Evolutionary conservation across 1,140 invertebrate species (phyloP), one percentile per base, ranked within the genome.

Genomic region (Pseudomyrmex cubaensis): DNA sequence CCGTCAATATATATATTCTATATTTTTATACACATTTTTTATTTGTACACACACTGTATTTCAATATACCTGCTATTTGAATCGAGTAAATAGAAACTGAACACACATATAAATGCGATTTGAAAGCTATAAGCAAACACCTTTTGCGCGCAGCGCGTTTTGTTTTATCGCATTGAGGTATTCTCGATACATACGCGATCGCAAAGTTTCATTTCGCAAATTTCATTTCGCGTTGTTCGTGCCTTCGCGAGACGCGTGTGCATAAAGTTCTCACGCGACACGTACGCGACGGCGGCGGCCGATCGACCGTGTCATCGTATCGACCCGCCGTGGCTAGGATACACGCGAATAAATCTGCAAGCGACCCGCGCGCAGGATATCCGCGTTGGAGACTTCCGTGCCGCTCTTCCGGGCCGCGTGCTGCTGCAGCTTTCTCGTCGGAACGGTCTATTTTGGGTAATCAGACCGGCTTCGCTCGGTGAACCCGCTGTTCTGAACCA

Each of bases 261-360:
- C 56, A 50, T 25, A 57, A 46, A 46, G 52, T 83, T 61, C 52
- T 76, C 72, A 50, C 35, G 35, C 35, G 20, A 63, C 61, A 54
- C 50, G 25, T 46, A 48, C 46, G n/a, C 46, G 50, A 15, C 20
- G 50, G 62, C 35, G 35, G 12, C 25, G 50, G 13, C 20, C 59
- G 66, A 84, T 84, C 82, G 54, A 59, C 56, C 57, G 62, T 86
- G 62, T 83, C 61, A 62, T 86, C 69, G 63, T 85, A 87, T 84
- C 84, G 84, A 76, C n/a, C 74, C 44, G 35, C 35, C 48, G 83
- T 44, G 61, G 22, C 64, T 57, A 35, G 7, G 48, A 82, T 50
- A 74, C 59, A 69, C 61, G 80, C 63, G 64, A 85, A 87, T 85
- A 87, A 87, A 89, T 89, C 87, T 76, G 85, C 85, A 75, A 35